phyloP scores from a whole-genome alignment of 2,797 vertebrate genomes.

The Myotis myotis region DNA sequence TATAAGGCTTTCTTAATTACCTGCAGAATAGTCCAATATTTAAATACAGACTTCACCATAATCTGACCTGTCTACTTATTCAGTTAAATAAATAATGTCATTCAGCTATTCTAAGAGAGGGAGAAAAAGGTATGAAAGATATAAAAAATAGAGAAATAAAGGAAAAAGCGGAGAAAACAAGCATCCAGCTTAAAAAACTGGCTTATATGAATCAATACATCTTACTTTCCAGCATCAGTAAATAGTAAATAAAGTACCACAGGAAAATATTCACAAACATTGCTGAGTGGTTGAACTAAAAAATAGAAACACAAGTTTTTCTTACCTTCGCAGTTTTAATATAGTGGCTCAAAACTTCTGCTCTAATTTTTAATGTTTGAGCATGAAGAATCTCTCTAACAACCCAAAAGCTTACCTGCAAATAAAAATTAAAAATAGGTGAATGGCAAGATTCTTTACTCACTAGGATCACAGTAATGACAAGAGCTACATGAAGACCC shows the following conservation, averaged over 20 bases:
- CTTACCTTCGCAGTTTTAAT: slow-evolving; percentile 99
- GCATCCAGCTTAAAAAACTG: background rate
- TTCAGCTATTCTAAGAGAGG: background rate
- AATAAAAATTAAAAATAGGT: slow-evolving; percentile 42
- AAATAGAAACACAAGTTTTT: slow-evolving; percentile 7
- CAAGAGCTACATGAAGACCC: background rate
- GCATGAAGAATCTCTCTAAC: slow-evolving; percentile 98
- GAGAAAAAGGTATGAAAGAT: background rate
- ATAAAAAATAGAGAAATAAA: background rate
- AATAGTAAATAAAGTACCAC: slow-evolving; percentile 56
- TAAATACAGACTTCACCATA: slow-evolving; percentile 7
- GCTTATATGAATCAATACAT: background rate
- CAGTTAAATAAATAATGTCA: background rate
- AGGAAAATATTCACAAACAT: slow-evolving; percentile 46
- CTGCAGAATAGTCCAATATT: background rate
- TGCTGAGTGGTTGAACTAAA: slow-evolving; percentile 40
- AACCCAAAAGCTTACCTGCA: slow-evolving; percentile 99
- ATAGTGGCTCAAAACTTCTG: slow-evolving; percentile 98
- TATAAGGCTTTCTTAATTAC: slow-evolving; percentile 9
- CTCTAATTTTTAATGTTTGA: slow-evolving; percentile 98
- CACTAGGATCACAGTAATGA: background rate
- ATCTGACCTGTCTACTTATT: slow-evolving; percentile 11
- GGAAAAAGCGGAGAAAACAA: background rate
- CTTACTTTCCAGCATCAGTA: slow-evolving; percentile 25
- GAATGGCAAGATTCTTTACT: slow-evolving; percentile 5